phyloP scores from a whole-genome alignment of 2,888 invertebrate genomes.

The Iselma pallidipennis region DNA sequence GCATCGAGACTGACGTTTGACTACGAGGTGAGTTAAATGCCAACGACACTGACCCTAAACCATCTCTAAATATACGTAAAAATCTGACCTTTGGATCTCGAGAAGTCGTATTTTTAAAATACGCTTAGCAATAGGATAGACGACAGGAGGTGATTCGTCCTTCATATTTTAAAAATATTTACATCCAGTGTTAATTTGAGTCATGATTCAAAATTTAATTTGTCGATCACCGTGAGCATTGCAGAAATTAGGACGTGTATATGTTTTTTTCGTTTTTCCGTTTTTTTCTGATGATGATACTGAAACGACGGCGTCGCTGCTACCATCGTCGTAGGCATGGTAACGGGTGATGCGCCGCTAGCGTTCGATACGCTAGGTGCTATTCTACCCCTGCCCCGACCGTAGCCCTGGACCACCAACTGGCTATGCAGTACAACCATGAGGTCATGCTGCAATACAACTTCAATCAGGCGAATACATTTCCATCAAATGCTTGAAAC shows the following conservation, averaged over 20 bases:
- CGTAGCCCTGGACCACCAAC: conserved; percentile 33
- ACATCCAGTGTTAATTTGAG: neutral
- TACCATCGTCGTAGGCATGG: conserved; percentile 31
- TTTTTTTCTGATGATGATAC: neutral
- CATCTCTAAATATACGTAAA: neutral
- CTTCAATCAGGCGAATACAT: conserved; percentile 12
- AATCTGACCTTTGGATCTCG: neutral
- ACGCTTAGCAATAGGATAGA: neutral
- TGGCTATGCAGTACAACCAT: conserved; percentile 30
- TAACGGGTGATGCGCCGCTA: conserved; percentile 39
- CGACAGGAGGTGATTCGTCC: neutral
- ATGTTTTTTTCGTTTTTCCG: neutral
- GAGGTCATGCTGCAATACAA: conserved; percentile 30
- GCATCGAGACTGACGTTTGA: conserved; percentile 96
- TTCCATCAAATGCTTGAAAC: neutral
- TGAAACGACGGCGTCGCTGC: conserved; percentile 27
- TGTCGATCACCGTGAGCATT: neutral
- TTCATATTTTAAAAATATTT: neutral
- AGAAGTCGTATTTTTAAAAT: neutral
- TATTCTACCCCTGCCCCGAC: conserved; percentile 32
- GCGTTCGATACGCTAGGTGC: conserved; percentile 36
- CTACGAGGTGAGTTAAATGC: conserved; percentile 72
- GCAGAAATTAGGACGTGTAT: neutral
- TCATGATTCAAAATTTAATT: neutral
- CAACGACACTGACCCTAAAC: conserved; percentile 12